Evolutionary conservation across 2,888 invertebrate species (phyloP).

Genomic region (Branchinecta sandiegonensis): DNA sequence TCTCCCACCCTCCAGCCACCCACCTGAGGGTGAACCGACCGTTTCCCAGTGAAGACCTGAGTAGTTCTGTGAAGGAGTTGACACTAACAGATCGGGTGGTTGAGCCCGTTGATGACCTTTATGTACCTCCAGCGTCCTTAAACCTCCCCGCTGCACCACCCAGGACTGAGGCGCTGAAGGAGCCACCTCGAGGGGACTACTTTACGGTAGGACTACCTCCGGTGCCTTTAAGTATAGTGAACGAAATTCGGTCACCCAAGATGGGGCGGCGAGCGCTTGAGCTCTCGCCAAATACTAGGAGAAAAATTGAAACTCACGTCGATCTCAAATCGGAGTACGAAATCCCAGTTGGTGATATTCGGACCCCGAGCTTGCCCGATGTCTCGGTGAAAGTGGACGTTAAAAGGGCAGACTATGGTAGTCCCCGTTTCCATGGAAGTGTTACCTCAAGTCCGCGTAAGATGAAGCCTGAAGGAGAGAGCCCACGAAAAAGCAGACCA

Average conservation of each 20-base stretch:
- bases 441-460: constrained; percentile 5
- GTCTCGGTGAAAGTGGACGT: not conserved
- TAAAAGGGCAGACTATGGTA: constrained; percentile 4
- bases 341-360: constrained; percentile 15
- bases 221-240: constrained; percentile 34
- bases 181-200: constrained; percentile 20
- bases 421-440: not conserved
- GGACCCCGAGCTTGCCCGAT: constrained; percentile 7
- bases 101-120: constrained; percentile 1
- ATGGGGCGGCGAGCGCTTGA: constrained; percentile 42
- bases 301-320: constrained; percentile 12
- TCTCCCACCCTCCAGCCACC: not conserved
- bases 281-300: constrained; percentile 24
- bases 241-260: constrained; percentile 39
- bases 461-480: not conserved
- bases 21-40: not conserved
- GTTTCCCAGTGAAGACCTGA: not conserved
- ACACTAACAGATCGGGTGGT: not conserved
- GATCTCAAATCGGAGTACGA: not conserved
- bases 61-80: not conserved
- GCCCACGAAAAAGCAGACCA: not conserved
- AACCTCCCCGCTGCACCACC: constrained; percentile 20
- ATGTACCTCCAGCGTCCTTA: constrained; percentile 13
- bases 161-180: constrained; percentile 20
- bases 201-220: constrained; percentile 33